phyloP scores from a whole-genome alignment of 1,140 invertebrate species.

The Diorhabda carinulata region DNA sequence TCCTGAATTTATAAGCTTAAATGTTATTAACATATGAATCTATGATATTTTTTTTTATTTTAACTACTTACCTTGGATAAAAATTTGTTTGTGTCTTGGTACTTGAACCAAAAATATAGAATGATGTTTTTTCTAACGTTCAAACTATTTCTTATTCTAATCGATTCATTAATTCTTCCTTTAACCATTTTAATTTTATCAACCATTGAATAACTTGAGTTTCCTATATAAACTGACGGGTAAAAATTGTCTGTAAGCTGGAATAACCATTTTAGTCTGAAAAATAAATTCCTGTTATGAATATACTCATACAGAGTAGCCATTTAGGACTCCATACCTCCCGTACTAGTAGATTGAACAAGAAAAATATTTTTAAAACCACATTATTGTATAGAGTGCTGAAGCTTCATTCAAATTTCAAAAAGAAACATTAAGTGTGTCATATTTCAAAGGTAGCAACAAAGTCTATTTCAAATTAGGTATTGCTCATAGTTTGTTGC shows the following conservation, averaged over 20 bases:
- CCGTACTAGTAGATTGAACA: too few relatives aligned
- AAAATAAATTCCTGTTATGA: constrained; percentile 27
- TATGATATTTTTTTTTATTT: too few relatives aligned
- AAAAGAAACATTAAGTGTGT: too few relatives aligned
- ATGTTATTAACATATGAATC: too few relatives aligned
- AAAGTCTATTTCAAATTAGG: too few relatives aligned
- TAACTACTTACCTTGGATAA: constrained; percentile 51
- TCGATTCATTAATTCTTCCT: constrained; percentile 60
- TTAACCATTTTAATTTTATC: constrained; percentile 56
- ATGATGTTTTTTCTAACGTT: constrained; percentile 46
- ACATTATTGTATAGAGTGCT: too few relatives aligned
- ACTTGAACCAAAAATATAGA: constrained; percentile 70
- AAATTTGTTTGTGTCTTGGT: constrained; percentile 57
- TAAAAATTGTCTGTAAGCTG: constrained; percentile 54
- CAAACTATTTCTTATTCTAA: constrained; percentile 50
- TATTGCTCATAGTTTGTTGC: too few relatives aligned
- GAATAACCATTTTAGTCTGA: constrained; percentile 68
- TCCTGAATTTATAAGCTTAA: too few relatives aligned
- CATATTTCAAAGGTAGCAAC: too few relatives aligned
- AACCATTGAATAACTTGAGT: constrained; percentile 44
- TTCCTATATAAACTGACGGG: constrained; percentile 65
- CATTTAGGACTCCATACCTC: too few relatives aligned
- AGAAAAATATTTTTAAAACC: too few relatives aligned
- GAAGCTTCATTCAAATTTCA: too few relatives aligned
- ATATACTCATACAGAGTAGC: background rate